Evolutionary conservation across 1,140 invertebrate species (phyloP).

Genomic region (Drosophila lini): DNA sequence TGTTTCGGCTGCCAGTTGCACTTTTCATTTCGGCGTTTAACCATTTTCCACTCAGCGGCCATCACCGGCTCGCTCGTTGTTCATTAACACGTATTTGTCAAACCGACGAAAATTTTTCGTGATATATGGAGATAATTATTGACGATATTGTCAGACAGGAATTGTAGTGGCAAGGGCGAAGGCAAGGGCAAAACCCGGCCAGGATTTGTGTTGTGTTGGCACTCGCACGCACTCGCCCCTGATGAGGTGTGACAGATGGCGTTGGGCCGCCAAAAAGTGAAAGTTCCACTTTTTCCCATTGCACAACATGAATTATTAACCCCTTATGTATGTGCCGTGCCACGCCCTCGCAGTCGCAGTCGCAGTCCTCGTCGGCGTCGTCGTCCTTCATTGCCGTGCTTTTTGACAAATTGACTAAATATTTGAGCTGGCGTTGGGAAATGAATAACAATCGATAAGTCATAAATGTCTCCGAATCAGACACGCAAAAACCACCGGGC

Average conservation of each 20-base stretch:
- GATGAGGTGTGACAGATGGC: conserved; percentile 76
- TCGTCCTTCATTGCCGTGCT: conserved; percentile 27
- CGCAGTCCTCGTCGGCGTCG: neutral
- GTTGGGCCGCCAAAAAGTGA: conserved; percentile 47
- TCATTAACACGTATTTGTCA: conserved; percentile 71
- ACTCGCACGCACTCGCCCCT: conserved; percentile 30
- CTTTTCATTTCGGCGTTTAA: conserved; percentile 30
- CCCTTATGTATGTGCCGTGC: conserved; percentile 39
- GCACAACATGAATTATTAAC: conserved; percentile 76
- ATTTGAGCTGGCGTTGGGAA: conserved; percentile 68
- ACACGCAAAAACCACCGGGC: conserved; percentile 57
- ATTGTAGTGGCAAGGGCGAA: neutral
- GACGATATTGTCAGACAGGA: conserved; percentile 57
- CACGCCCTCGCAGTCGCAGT: conserved; percentile 10
- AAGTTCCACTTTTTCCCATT: conserved; percentile 56
- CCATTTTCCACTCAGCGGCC: conserved; percentile 23
- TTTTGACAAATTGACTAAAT: conserved; percentile 81
- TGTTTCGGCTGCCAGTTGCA: conserved; percentile 36
- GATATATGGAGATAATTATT: conserved; percentile 79
- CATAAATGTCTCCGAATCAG: conserved; percentile 76
- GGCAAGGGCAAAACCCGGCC: neutral
- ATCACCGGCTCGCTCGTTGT: conserved; percentile 18
- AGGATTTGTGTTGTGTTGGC: conserved; percentile 11
- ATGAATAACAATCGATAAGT: conserved; percentile 79
- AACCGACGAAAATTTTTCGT: conserved; percentile 58